Percentiles rank a stretch among this genome's conserved stretches.
These are phyloP conservation scores for Ormyrus thymus DNA, from an alignment of 2,888 invertebrate genomes.

Conservation along the genomic window DNA sequence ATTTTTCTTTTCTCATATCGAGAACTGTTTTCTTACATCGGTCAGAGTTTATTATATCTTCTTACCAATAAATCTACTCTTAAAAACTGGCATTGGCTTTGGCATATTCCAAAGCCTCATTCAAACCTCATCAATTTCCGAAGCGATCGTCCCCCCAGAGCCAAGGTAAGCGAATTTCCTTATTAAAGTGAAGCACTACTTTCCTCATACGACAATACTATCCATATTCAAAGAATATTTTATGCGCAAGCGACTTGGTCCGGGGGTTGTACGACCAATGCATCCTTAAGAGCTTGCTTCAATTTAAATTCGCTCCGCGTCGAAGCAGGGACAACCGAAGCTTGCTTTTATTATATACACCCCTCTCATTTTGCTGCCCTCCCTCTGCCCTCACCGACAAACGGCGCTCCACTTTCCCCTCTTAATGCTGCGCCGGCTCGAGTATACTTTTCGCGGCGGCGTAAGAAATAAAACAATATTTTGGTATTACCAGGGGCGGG, in stretches of 20 bases:
- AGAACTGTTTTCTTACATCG: too few relatives aligned
- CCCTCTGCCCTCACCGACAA: not conserved
- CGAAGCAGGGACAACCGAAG: not conserved
- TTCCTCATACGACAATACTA: not conserved
- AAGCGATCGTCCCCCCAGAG: too few relatives aligned
- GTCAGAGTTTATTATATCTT: too few relatives aligned
- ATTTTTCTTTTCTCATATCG: too few relatives aligned
- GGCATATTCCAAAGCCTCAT: too few relatives aligned
- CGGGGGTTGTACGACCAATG: not conserved
- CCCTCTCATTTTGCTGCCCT: not conserved
- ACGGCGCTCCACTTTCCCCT: too few relatives aligned
- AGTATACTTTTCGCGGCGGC: conserved; percentile 12
- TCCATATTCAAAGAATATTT: conserved; percentile 25
- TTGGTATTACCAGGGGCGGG: conserved; percentile 24
- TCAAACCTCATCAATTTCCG: too few relatives aligned
- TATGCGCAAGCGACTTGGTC: not conserved
- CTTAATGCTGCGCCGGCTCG: conserved; percentile 15
- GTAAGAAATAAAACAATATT: conserved; percentile 45
- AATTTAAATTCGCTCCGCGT: conserved; percentile 34
- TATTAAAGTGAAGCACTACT: not conserved
- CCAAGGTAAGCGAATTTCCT: too few relatives aligned
- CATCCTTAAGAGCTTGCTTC: conserved; percentile 20
- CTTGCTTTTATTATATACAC: conserved; percentile 23
- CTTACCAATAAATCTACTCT: too few relatives aligned
- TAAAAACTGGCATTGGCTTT: too few relatives aligned